A percentile compares a stretch with the other conserved stretches of the same genome.
phyloP scores from a whole-genome alignment of 2,113 vertebrate genomes.

The Connochaetes taurinus region DNA sequence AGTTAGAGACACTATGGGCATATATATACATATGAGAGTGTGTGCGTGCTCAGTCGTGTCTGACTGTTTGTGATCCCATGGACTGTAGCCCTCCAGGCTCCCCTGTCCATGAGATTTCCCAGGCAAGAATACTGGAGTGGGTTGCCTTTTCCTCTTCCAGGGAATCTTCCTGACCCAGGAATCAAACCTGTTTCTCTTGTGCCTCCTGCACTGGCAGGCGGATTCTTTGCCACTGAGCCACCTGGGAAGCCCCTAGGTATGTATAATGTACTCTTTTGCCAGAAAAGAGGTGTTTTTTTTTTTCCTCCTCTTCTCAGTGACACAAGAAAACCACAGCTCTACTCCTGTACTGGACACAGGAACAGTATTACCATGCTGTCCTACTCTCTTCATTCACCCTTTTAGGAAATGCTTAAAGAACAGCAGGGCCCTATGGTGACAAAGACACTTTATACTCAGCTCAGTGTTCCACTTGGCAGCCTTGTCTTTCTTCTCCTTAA shows the following conservation, averaged over 20 bases:
- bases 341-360: not conserved
- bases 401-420: not conserved
- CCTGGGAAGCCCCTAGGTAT: not conserved
- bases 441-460: conserved; percentile 20
- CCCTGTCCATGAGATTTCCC: not conserved
- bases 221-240: not conserved
- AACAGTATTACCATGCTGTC: not conserved
- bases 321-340: not conserved
- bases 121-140: not conserved
- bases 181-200: not conserved
- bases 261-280: not conserved
- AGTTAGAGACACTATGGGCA: not conserved
- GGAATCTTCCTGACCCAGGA: not conserved
- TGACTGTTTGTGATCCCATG: not conserved
- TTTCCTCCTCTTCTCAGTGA: not conserved
- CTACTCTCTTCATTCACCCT: not conserved
- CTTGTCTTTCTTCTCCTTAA: not conserved
- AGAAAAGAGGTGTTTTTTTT: not conserved
- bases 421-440: not conserved
- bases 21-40: not conserved
- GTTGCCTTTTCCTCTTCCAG: not conserved
- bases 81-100: not conserved
- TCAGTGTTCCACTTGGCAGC: not conserved
- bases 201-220: not conserved
- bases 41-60: not conserved